Evolutionary conservation across 2,888 invertebrate species (phyloP).

Genomic region (Drosophila quinaria): DNA sequence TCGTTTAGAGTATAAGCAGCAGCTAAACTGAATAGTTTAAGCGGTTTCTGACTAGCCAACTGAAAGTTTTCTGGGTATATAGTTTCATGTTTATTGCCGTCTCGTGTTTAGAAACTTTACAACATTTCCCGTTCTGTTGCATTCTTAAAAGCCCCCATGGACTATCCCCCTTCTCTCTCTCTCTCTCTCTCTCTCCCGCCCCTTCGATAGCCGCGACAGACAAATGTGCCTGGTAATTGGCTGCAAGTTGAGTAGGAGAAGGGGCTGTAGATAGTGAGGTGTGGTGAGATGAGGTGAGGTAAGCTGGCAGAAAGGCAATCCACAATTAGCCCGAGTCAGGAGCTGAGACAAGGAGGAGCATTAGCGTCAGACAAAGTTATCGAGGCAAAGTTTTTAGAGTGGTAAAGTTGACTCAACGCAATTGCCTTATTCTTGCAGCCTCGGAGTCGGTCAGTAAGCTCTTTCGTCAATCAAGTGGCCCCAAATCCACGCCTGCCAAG

Average conservation of each 20-base stretch:
- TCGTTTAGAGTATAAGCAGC: constrained; percentile 38
- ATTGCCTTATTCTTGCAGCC: constrained; percentile 61
- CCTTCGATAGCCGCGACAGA: constrained; percentile 34
- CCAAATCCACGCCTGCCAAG: constrained; percentile 69
- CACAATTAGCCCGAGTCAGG: constrained; percentile 35
- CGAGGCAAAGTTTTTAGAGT: constrained; percentile 49
- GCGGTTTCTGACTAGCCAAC: constrained; percentile 32
- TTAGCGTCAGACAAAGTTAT: constrained; percentile 71
- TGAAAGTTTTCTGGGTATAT: constrained; percentile 25
- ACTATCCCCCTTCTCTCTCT: background rate
- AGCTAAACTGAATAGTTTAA: constrained; percentile 56
- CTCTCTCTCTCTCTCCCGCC: background rate
- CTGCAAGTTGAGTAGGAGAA: constrained; percentile 20
- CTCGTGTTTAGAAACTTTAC: constrained; percentile 69
- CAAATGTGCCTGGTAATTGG: constrained; percentile 68
- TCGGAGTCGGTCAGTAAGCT: constrained; percentile 85
- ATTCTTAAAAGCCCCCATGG: constrained; percentile 50
- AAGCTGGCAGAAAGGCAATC: constrained; percentile 27
- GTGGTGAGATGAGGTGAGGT: constrained; percentile 4
- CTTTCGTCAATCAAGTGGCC: constrained; percentile 83
- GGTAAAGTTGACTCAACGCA: constrained; percentile 30
- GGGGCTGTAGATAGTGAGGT: constrained; percentile 8
- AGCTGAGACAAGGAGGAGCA: constrained; percentile 29
- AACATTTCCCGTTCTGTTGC: constrained; percentile 59
- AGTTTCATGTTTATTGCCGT: constrained; percentile 65